Evolutionary conservation across 2,888 invertebrate species (phyloP).

Genomic region (Plusia festucae): DNA sequence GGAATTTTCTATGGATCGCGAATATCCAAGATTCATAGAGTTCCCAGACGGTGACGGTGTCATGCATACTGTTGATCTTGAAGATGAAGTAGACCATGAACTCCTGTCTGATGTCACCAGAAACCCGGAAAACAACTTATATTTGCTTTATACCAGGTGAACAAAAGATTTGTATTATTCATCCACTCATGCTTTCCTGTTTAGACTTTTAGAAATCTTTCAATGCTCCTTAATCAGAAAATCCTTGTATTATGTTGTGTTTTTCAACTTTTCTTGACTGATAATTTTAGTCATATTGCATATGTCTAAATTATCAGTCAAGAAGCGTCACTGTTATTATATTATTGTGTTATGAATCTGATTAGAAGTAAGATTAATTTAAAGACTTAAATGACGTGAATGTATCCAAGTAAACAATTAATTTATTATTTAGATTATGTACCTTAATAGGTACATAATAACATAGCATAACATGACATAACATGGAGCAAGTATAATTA

Average conservation of each 20-base stretch:
- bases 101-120: conserved; percentile 63
- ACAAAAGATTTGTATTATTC: too few relatives aligned
- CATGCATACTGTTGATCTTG: conserved; percentile 66
- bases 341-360: conserved; percentile 12
- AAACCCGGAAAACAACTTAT: conserved; percentile 66
- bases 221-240: too few relatives aligned
- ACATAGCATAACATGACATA: too few relatives aligned
- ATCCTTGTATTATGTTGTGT: too few relatives aligned
- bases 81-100: conserved; percentile 62
- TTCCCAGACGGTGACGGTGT: conserved; percentile 68
- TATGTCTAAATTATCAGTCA: too few relatives aligned
- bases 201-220: too few relatives aligned
- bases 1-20: conserved; percentile 8
- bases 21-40: conserved; percentile 65
- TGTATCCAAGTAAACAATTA: background rate
- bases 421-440: background rate
- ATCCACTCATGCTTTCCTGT: too few relatives aligned
- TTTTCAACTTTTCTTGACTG: too few relatives aligned
- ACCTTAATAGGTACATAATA: too few relatives aligned
- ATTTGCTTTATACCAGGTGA: conserved; percentile 67
- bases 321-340: conserved; percentile 16
- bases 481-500: too few relatives aligned
- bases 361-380: background rate
- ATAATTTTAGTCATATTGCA: too few relatives aligned
- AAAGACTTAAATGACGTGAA: conserved; percentile 8